These are phyloP conservation scores for Karalla daura DNA, from an alignment of 2,797 vertebrate species.

Conservation along the genomic window DNA sequence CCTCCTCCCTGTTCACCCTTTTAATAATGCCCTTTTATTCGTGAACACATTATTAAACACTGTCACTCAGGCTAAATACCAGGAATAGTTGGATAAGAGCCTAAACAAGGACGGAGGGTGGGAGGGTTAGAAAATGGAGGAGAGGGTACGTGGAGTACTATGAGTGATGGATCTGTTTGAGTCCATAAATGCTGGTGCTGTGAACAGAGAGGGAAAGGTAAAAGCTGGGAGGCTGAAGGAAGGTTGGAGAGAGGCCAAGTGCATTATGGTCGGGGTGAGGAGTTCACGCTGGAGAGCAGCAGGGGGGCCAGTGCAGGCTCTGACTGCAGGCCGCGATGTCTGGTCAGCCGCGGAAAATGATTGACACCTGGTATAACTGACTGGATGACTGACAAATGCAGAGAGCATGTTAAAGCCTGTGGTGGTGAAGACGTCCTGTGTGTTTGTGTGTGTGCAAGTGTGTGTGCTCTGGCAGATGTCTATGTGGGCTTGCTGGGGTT, in stretches of 20 bases:
- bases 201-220: constrained; percentile 68
- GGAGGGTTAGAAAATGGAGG: not conserved
- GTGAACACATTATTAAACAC: constrained; percentile 82
- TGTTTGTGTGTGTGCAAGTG: constrained; percentile 1
- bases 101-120: constrained; percentile 51
- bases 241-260: constrained; percentile 74
- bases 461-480: constrained; percentile 13
- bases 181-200: constrained; percentile 70
- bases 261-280: constrained; percentile 72
- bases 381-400: constrained; percentile 60
- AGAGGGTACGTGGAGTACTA: constrained; percentile 38
- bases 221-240: constrained; percentile 65
- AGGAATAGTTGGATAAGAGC: constrained; percentile 78
- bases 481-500: constrained; percentile 25
- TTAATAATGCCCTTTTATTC: constrained; percentile 79
- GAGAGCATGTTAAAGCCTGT: constrained; percentile 31
- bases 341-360: constrained; percentile 60
- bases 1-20: constrained; percentile 39
- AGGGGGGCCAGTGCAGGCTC: constrained; percentile 43
- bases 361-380: constrained; percentile 57
- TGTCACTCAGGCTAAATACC: constrained; percentile 85
- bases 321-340: constrained; percentile 43
- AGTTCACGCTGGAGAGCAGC: constrained; percentile 72
- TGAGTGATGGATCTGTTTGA: constrained; percentile 75
- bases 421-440: constrained; percentile 8